phyloP scores from a whole-genome alignment of 2,113 vertebrate genomes.

The Myrmecobius fasciatus region DNA sequence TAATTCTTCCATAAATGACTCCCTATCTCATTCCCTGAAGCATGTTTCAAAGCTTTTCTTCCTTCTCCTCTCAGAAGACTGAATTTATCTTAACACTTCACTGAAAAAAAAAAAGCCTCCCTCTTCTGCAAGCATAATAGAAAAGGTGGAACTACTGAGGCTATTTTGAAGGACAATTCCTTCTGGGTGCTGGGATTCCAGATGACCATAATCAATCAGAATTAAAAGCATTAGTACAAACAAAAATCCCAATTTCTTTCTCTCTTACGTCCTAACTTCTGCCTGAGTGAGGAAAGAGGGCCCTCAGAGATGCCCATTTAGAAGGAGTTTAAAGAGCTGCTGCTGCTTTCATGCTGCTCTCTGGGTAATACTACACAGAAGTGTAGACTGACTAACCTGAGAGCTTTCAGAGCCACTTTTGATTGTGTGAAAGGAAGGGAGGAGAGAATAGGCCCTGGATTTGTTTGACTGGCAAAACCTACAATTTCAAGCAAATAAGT shows the following conservation, averaged over 20 bases:
- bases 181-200: background rate
- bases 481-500: constrained; percentile 51
- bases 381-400: background rate
- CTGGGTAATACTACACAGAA: background rate
- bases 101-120: background rate
- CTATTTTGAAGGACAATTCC: background rate
- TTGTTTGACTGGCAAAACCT: constrained; percentile 74
- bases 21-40: background rate
- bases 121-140: background rate
- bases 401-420: background rate
- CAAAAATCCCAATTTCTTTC: background rate
- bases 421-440: constrained; percentile 75
- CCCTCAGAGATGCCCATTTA: background rate
- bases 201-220: background rate
- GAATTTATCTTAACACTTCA: background rate
- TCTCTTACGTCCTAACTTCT: background rate
- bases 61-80: background rate
- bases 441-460: constrained; percentile 74
- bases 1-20: background rate
- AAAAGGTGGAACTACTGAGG: background rate
- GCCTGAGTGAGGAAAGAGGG: background rate
- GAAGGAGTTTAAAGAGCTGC: background rate
- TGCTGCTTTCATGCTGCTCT: background rate
- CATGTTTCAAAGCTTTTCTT: background rate
- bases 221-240: background rate